Evolutionary conservation across 1,140 invertebrate species (phyloP), one percentile per base, ranked within the genome.

Genomic region (Drusus annulatus): DNA sequence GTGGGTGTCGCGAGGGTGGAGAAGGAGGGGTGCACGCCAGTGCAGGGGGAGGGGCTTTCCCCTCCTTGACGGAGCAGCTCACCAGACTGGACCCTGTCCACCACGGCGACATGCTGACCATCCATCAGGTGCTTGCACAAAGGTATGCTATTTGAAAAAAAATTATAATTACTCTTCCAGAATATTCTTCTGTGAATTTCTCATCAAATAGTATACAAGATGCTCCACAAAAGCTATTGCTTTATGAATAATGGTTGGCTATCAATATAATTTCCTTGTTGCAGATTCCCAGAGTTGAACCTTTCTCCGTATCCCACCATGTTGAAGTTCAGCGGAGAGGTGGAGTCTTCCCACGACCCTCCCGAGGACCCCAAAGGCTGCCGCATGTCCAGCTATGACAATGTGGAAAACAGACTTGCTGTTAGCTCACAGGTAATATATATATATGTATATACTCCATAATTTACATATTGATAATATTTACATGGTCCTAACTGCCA

Each of bases 61-160:
- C 89, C 1, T 89, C 89, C 8, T 82, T 90, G 28, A 89, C 86
- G n/a, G 89, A 90, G 79, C 89, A 90, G 62, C 88, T 90, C 76
- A 87, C 85, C 45, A 81, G 88, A 25, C 82, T 90, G 19, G 87
- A 85, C 19, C 52, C 84, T 78, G 88, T 90, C 51, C 90, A 90
- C 76, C 86, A 84, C 28, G 88, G 86, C 10, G 90, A 93, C 31
- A 85, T 88, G 17, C 84, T 92, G 1, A 95, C 94, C 17, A 92
- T 95, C 28, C 94, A 95, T 82, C 94, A 95, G 88, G 92, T 95
- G 79, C 94, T 95, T 63, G 92, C 94, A 65, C 93, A 94, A 87
- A 91, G 93, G 92, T 93, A 31, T 28, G 25, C 25, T 28, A 28
- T 28, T 5, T 28, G 25, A 5, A n/a, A n/a, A n/a, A n/a, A n/a